Base-by-base conservation (phyloP, 2,888 invertebrate genomes). In the Caenorhabditis uteleia region DNA sequence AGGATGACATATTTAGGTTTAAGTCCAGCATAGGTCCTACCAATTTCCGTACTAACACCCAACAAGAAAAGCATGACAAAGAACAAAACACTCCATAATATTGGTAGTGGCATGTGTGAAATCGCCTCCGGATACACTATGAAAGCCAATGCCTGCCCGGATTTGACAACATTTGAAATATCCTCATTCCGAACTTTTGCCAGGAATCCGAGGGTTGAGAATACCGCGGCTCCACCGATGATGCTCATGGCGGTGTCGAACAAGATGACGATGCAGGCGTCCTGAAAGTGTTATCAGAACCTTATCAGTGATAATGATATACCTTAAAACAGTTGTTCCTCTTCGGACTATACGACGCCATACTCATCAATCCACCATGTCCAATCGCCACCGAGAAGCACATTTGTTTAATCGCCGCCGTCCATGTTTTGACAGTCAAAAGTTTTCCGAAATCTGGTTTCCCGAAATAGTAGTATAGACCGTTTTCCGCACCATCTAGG, bases 21-120 rank as follows among this genome's bases (percentile, higher is more conserved):
- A 10, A 10, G 18, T 16, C 18, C 6, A 36, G 5, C n/a, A 10
- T 16, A 10, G 6, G n/a, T n/a, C 54, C 7, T 21, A 50, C 57
- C 50, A 5, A 62, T 36, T 31, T 54, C 47, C 1, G 68, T 68
- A 49, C 70, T 74, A 46, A 84, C 70, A 27, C 84, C 84, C 23
- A 84, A 68, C 10, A 83, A 74, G 68, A 83, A 82, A n/a, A 84
- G 72, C 84, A 84, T 84, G 40, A 82, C 39, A 68, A 85, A 84
- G 71, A 85, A 84, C 2, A 84, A 68, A 10, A 82, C 73, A 5
- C 81, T 72, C 84, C 84, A 85, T 4, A 84, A 70, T 68, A 81
- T 80, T 8, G 84, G 80, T 25, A 78, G 25, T 2, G 83, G 81
- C 74, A 84, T 77, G 44, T 80, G 70, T 20, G 78, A 68, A 44